Base-by-base conservation (phyloP, 1,140 invertebrate genomes). In the Pygmarrhopalites habei region DNA sequence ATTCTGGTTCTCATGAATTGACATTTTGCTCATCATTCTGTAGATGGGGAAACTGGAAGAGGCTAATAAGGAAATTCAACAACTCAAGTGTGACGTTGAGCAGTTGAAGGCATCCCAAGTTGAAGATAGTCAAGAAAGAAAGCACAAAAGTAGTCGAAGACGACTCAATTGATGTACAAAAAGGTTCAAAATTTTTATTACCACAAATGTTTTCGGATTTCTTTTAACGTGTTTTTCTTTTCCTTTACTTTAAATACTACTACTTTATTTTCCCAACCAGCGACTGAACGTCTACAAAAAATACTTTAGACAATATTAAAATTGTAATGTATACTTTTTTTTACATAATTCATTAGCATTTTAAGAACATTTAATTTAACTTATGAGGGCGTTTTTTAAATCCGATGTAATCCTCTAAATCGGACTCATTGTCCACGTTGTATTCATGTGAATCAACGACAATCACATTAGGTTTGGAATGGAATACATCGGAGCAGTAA, bases 401-500 rank as follows among this genome's bases (percentile, higher is more conserved):
- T 21, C 44, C 44, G 5, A 56, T 19, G 23, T 19, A 21, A 32
- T 56, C 53, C 2, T 56, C 30, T 19, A 28, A 14, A 56, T 35
- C 28, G 2, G 30, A 56, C 19, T 56, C 53, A 35, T 56, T 56
- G 23, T 35, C 30, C 5, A 28, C 30, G 28, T 29, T 52, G 28
- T 52, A 52, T 52, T 52, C 49, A 14, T 65, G 64, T 44, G 62
- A 47, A 43, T 63, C 55, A 1, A 63, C 61, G 21, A 58, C 61
- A 49, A 63, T 58, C 12, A 63, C 61, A 49, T 39, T 63, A 0
- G 61, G 55, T 30, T 58, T 23, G 2, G 35, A 23, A 43, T 44
- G 49, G 28, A 52, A 52, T 14, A 21, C 49, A 52, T 41, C 32
- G 3, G 28, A 39, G 21, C 23, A 35, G 53, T 56, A 39, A 10